Conservation (phyloP, 2,888 invertebrate genomes). For the Gonocerus acuteangulatus region DNA sequence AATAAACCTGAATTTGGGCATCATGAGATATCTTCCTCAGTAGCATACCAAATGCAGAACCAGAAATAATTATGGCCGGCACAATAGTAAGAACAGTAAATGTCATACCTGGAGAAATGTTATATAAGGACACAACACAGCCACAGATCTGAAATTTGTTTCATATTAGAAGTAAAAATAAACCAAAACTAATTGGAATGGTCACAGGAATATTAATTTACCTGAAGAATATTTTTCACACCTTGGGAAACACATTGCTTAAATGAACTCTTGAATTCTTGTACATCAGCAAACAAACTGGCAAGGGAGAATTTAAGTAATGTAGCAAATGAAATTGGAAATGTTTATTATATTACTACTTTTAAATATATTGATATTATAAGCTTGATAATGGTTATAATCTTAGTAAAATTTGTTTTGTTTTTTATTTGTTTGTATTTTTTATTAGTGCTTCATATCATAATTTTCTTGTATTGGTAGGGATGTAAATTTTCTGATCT, state of each 20-base stretch:
- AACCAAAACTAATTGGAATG: too few relatives aligned
- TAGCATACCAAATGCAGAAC: slow-evolving; percentile 70
- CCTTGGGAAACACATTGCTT: slow-evolving; percentile 91
- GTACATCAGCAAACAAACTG: slow-evolving; percentile 84
- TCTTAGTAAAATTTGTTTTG: too few relatives aligned
- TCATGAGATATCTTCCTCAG: slow-evolving; percentile 67
- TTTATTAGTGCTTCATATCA: too few relatives aligned
- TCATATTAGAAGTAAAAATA: too few relatives aligned
- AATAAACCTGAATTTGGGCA: slow-evolving; percentile 80
- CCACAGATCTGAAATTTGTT: slow-evolving; percentile 50
- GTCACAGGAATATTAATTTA: slow-evolving; percentile 41
- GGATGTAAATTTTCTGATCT: too few relatives aligned
- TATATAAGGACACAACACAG: slow-evolving; percentile 66
- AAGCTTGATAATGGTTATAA: too few relatives aligned
- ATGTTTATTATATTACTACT: too few relatives aligned
- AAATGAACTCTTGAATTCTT: slow-evolving; percentile 95
- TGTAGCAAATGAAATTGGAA: too few relatives aligned
- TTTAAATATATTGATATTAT: too few relatives aligned
- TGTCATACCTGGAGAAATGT: slow-evolving; percentile 87
- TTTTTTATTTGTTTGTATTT: too few relatives aligned
- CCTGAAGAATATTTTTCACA: slow-evolving; percentile 76
- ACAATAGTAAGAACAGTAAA: slow-evolving; percentile 73
- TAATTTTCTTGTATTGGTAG: too few relatives aligned
- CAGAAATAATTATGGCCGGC: slow-evolving; percentile 76
- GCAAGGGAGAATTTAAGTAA: slow-evolving; percentile 18